Percentiles rank a stretch among this genome's conserved stretches.
Evolutionary conservation across 2,113 vertebrate species (phyloP).

Genomic region (Tamias sibiricus): DNA sequence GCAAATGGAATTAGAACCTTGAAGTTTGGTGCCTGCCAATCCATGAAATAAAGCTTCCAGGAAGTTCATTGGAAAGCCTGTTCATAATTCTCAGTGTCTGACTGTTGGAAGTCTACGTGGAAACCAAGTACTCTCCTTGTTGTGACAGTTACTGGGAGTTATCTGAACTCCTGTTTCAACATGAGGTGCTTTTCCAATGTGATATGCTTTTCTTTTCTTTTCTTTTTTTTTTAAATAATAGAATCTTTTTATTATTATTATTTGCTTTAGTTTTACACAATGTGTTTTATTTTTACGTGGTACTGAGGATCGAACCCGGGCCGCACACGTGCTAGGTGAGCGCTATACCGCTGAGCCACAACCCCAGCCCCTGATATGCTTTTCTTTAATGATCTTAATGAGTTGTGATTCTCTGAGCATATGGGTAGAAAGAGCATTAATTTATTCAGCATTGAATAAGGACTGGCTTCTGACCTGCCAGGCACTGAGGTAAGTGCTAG

Average conservation of each 20-base stretch:
- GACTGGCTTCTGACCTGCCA: not conserved
- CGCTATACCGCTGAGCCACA: too few species aligned
- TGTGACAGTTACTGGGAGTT: not conserved
- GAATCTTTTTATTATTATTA: too few species aligned
- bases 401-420: not conserved
- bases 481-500: not conserved
- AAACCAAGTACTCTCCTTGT: not conserved
- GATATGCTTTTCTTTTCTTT: not conserved
- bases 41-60: not conserved
- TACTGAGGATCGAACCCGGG: too few species aligned
- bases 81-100: not conserved
- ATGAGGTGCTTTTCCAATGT: not conserved
- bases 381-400: not conserved
- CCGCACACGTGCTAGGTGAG: too few species aligned
- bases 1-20: not conserved
- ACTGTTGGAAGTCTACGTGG: not conserved
- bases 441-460: not conserved
- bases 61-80: not conserved
- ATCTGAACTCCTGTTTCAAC: not conserved
- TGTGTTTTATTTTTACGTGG: too few species aligned
- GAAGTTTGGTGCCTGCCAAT: not conserved
- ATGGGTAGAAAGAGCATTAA: not conserved
- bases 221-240: too few species aligned
- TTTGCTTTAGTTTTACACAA: too few species aligned
- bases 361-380: too few species aligned